A percentile compares a stretch with the other conserved stretches of the same genome.
Evolutionary conservation across 2,797 vertebrate genomes (phyloP).

Genomic region (Myotis planiceps): DNA sequence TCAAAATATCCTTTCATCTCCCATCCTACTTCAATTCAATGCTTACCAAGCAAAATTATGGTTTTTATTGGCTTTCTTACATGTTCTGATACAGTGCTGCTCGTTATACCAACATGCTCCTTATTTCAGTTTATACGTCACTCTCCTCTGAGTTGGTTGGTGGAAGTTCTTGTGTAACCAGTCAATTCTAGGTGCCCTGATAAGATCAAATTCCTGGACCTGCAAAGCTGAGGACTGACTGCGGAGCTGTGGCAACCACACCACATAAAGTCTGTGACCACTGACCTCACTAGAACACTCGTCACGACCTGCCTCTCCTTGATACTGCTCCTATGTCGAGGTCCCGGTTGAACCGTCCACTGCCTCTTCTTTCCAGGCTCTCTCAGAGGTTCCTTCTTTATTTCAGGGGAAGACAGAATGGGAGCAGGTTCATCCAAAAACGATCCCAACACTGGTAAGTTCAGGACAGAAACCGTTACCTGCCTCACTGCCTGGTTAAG

Average conservation of each 20-base stretch:
- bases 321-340: neutral
- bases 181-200: neutral
- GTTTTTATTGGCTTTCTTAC: neutral
- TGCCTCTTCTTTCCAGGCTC: neutral
- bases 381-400: neutral
- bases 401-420: constrained; percentile 78
- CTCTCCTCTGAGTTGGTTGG: neutral
- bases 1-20: neutral
- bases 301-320: neutral
- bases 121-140: neutral
- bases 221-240: neutral
- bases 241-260: neutral
- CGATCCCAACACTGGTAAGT: neutral
- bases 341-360: neutral
- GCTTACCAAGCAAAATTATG: neutral
- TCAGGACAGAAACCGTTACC: neutral
- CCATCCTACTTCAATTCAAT: neutral
- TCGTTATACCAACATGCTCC: neutral
- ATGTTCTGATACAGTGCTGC: neutral
- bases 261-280: neutral
- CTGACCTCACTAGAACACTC: neutral
- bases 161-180: neutral
- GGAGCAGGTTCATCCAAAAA: rapidly evolving
- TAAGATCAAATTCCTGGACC: neutral
- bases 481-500: neutral